Evolutionary conservation across 1,140 invertebrate species (phyloP).

Genomic region (Neuroterus valhalla): DNA sequence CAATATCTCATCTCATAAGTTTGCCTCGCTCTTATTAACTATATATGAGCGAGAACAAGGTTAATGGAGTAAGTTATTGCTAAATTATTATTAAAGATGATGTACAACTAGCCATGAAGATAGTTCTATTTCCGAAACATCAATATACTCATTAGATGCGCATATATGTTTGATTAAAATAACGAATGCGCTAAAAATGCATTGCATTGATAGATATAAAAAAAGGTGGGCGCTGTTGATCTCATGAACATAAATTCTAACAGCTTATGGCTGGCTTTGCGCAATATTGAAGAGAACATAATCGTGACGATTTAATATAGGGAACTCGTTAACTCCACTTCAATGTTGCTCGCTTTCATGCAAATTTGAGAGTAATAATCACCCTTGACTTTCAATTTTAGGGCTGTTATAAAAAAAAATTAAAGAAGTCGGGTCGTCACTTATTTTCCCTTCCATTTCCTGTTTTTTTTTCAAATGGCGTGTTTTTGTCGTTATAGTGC

Average conservation of each 20-base stretch:
- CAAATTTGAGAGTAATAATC: background rate
- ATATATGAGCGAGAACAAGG: conserved; percentile 16
- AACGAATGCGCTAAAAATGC: conserved; percentile 6
- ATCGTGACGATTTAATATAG: background rate
- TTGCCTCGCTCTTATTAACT: conserved; percentile 17
- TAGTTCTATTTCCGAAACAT: background rate
- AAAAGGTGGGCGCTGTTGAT: conserved; percentile 22
- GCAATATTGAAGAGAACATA: conserved; percentile 26
- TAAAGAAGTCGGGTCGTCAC: background rate
- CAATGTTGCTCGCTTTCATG: conserved; percentile 13
- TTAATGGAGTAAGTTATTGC: background rate
- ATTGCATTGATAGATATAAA: background rate
- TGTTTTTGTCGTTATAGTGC: no score
- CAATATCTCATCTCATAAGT: conserved; percentile 11
- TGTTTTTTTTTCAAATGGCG: no score
- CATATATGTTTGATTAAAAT: background rate
- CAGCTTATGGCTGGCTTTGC: background rate
- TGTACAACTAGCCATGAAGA: background rate
- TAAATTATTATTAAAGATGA: conserved; percentile 24
- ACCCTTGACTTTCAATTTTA: conserved; percentile 7
- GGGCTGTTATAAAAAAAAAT: background rate
- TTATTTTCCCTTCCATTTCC: background rate
- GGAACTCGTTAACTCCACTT: conserved; percentile 12
- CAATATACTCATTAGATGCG: background rate
- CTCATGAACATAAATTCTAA: conserved; percentile 4